phyloP scores from a whole-genome alignment of 2,113 vertebrate genomes.

The Dipodomys merriami region DNA sequence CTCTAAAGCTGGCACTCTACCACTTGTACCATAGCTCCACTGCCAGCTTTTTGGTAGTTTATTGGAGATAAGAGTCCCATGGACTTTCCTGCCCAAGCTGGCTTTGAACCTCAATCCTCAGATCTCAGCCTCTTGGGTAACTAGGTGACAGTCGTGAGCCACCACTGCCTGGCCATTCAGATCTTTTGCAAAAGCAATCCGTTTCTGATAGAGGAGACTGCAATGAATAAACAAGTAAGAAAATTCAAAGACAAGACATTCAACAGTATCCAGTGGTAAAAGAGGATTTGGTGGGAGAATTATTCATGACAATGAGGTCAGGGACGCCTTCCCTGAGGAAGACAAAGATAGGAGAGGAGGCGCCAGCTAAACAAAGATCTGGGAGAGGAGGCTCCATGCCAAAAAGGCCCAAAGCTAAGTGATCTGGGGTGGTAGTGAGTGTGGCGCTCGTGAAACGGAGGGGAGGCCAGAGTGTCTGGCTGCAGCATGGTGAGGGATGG shows the following conservation, averaged over 20 bases:
- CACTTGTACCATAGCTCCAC: too few species aligned
- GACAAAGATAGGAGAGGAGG: not conserved
- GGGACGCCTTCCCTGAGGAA: not conserved
- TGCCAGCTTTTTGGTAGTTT: too few species aligned
- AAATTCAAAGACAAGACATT: not conserved
- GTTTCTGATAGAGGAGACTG: not conserved
- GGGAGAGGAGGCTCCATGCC: not conserved
- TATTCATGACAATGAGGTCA: not conserved
- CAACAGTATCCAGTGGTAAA: not conserved
- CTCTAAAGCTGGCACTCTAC: too few species aligned
- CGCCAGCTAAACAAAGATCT: not conserved
- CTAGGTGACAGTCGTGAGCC: too few species aligned
- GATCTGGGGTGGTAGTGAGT: not conserved
- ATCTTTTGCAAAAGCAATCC: not conserved
- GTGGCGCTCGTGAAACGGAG: fast-evolving
- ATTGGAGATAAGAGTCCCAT: too few species aligned
- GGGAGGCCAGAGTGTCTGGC: not conserved
- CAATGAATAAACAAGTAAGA: not conserved
- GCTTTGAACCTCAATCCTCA: too few species aligned
- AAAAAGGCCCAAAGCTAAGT: fast-evolving
- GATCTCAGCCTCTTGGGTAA: too few species aligned
- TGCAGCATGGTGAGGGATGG: not conserved
- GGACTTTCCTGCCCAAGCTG: too few species aligned
- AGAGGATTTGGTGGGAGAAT: not conserved
- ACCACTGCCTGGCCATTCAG: too few species aligned